Percentiles rank a stretch among this genome's conserved stretches.
Evolutionary conservation across 2,888 invertebrate species (phyloP).

Genomic region (Parthenolecanium corni): DNA sequence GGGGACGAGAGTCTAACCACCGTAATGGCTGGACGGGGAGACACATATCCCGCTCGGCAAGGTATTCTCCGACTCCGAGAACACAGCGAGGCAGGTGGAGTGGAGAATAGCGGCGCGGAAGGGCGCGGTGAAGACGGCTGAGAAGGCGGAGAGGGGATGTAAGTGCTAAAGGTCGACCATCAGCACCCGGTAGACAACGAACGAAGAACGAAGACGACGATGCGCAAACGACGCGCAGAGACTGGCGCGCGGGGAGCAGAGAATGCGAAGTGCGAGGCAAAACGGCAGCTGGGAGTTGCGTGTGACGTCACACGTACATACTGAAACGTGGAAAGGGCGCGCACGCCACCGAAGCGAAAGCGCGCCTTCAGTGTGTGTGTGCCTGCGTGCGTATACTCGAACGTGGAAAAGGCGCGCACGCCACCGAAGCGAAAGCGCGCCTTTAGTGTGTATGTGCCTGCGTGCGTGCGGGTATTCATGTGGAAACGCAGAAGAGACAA

Average conservation of each 20-base stretch:
- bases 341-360: not conserved
- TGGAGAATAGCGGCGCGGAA: not conserved
- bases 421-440: not conserved
- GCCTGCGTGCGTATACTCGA: not conserved
- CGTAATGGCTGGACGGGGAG: not conserved
- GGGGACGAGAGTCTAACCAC: not conserved
- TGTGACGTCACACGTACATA: not conserved
- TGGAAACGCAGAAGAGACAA: no score
- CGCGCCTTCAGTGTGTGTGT: not conserved
- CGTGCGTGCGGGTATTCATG: not conserved
- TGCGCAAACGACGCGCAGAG: not conserved
- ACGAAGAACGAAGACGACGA: slow-evolving; percentile 4
- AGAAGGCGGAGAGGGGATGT: no score
- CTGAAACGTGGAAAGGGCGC: not conserved
- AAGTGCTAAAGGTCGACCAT: slow-evolving; percentile 12
- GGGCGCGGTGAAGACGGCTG: not conserved
- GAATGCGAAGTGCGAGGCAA: no score
- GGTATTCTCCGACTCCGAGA: no score
- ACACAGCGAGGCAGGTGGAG: no score
- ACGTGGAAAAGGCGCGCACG: not conserved
- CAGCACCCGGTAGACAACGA: slow-evolving; percentile 22
- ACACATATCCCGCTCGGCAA: no score
- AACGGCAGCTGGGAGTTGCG: no score
- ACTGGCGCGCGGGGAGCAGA: not conserved
- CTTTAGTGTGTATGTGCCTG: not conserved